A percentile compares a stretch with the other conserved stretches of the same genome.
phyloP scores from a whole-genome alignment of 2,888 invertebrate genomes.

The Orthonevra nobilis region DNA sequence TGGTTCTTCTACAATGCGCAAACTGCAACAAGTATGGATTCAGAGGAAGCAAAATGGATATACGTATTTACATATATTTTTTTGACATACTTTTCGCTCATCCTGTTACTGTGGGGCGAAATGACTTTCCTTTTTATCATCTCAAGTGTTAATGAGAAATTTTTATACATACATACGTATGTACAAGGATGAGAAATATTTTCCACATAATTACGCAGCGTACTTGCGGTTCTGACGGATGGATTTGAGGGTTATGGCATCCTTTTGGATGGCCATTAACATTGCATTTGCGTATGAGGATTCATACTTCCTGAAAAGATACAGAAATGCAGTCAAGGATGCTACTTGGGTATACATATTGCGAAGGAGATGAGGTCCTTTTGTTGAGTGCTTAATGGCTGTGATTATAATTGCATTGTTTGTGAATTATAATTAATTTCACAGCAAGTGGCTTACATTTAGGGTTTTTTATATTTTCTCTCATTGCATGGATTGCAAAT shows the following conservation, averaged over 20 bases:
- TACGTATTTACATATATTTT: no score
- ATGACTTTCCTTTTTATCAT: neutral
- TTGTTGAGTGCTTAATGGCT: constrained; percentile 61
- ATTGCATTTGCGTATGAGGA: constrained; percentile 45
- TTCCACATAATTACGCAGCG: constrained; percentile 67
- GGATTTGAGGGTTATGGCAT: constrained; percentile 54
- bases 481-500: no score
- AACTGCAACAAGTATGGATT: constrained; percentile 62
- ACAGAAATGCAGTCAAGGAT: constrained; percentile 26
- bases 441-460: neutral
- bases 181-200: no score
- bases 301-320: neutral
- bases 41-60: neutral
- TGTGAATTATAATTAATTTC: constrained; percentile 42
- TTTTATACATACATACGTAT: no score
- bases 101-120: constrained; percentile 33
- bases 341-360: constrained; percentile 6
- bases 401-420: constrained; percentile 62
- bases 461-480: no score
- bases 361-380: constrained; percentile 33
- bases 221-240: constrained; percentile 44
- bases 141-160: constrained; percentile 57
- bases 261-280: constrained; percentile 60
- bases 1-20: constrained; percentile 29
- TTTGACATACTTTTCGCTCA: constrained; percentile 63